These are phyloP conservation scores for Coranthus polyacanthus DNA, from an alignment of 2,797 vertebrate genomes.

Conservation along the genomic window DNA sequence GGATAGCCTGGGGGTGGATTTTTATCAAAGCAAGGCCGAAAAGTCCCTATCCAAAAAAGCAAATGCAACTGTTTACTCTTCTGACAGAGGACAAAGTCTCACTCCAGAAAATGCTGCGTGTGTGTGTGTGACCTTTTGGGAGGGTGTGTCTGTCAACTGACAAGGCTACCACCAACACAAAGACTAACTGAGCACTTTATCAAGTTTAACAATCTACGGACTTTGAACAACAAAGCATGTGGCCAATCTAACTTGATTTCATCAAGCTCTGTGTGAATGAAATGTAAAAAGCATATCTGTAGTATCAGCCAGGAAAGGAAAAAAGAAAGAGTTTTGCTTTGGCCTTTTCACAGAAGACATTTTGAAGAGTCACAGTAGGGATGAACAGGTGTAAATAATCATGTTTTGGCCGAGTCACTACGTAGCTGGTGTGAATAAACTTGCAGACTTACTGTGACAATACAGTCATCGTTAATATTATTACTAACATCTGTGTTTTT, in stretches of 20 bases:
- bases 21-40: conserved; percentile 18
- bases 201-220: not conserved
- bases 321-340: not conserved
- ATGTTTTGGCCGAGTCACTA: too few species aligned
- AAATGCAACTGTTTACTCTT: conserved; percentile 47
- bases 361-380: too few species aligned
- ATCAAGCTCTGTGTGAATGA: not conserved
- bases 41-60: conserved; percentile 19
- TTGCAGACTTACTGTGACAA: too few species aligned
- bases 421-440: too few species aligned
- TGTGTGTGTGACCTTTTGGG: conserved; percentile 2
- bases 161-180: not conserved
- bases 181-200: not conserved
- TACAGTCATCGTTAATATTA: too few species aligned
- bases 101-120: conserved; percentile 10
- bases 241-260: not conserved
- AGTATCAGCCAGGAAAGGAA: not conserved
- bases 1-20: not conserved
- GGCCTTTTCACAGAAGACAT: too few species aligned
- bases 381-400: too few species aligned
- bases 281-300: not conserved
- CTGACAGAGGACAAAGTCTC: conserved; percentile 63
- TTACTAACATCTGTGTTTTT: too few species aligned
- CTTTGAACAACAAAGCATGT: conserved; percentile 26
- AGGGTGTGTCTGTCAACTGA: conserved; percentile 35